Evolutionary conservation across 2,113 vertebrate genomes (phyloP), one percentile per base, ranked within the genome.

Genomic region (Pitta sordida): DNA sequence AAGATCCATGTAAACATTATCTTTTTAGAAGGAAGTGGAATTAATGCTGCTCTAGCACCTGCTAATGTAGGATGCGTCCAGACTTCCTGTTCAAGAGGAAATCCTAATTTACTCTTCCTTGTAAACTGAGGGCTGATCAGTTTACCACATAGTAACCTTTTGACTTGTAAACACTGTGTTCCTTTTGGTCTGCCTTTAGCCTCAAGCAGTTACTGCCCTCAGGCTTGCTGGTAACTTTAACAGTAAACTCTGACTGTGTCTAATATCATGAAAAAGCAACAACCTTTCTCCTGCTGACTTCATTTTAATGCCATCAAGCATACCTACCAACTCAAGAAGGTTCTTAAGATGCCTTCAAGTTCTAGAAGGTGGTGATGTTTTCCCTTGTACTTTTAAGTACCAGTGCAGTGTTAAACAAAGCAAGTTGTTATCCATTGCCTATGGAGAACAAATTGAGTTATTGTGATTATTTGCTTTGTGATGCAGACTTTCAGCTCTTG

Each of bases 41-140:
- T 95, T 83, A 95, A 94, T 36, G 23, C 95, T 97, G 93, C 85
- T 95, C 81, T 92, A 96, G 95, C 96, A 96, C 95, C 97, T 97
- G 96, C 93, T 96, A 94, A 95, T 92, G 83, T 94, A 93, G 96
- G 95, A 97, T 96, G 94, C 46, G 0, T 95, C 84, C 94, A 96
- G 93, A 94, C 97, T 97, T 97, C 97, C 97, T 97, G 92, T 97
- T 94, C 46, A 53, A 92, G 90, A 96, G 97, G 97, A 97, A 97
- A 95, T 95, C 94, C 93, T 96, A 95, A 97, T 96, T 96, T 96
- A 95, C 12, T 95, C 96, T 97, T 97, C 97, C 96, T 95, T 93
- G 67, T 96, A 96, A 96, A 95, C 90, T 83, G 83, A 55, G 85
- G 86, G 77, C 73, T 93, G 86, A 90, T 93, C 94, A 94, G 82